Evolutionary conservation across 2,797 vertebrate species (phyloP), one percentile per base, ranked within the genome.

Genomic region (Smutsia temminckii): DNA sequence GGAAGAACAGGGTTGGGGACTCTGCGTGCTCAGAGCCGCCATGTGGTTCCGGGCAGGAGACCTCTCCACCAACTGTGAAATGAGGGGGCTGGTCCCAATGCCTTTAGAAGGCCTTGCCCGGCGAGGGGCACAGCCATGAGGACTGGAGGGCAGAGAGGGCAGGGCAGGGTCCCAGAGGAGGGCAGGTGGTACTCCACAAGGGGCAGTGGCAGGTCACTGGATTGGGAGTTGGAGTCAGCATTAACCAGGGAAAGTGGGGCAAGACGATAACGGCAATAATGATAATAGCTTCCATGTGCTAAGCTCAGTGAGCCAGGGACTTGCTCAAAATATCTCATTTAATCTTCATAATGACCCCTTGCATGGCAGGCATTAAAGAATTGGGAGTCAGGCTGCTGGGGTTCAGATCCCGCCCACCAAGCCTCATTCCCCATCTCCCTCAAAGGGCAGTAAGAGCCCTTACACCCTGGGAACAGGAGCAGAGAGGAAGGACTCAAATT

Each of bases 1-100:
- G 69, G 0, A 13, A 63, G n/a, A 25, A 16, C 1, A 29, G 10
- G 18, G 25, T 14, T 1, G 46, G 29, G n/a, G 25, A 8, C 2
- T 20, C 14, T 3, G 0, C 0, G 5, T 6, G 16, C 64, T 12
- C 29, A 77, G 37, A 32, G 34, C 9, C 4, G 0, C n/a, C 16
- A 9, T 18, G 72, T 12, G 42, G 40, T 1, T 29, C 57, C 61
- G 42, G 71, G 46, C 27, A 25, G 3, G 27, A 17, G 59, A 49
- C 37, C 16, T 66, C 34, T 32, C 4, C n/a, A 2, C n/a, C 0
- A 10, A 3, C 37, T 42, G 29, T 21, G 53, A 69, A 53, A 69
- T 11, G 5, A n/a, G 25, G 66, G n/a, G n/a, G 1, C 55, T 7
- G 57, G 69, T 77, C 14, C 23, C 46, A 23, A 37, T 4, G 32